Evolutionary conservation across 2,113 vertebrate species (phyloP).

Genomic region (Sigmodon hispidus): DNA sequence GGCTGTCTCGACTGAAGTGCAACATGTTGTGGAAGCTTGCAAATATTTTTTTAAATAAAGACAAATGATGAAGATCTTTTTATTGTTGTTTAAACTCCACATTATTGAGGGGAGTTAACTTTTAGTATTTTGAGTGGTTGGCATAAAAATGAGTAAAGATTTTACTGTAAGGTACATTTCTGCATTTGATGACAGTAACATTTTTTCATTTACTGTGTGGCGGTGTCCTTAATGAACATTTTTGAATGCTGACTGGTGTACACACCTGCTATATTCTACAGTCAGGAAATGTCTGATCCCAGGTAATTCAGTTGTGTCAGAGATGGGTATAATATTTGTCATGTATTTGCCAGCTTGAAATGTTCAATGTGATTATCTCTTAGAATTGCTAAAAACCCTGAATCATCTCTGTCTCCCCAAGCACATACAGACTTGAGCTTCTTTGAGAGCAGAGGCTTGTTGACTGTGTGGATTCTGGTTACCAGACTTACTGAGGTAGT

Average conservation of each 20-base stretch:
- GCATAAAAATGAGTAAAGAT: constrained; percentile 39
- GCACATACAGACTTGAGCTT: neutral
- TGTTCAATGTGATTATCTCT: neutral
- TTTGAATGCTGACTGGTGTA: neutral
- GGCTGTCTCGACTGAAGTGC: neutral
- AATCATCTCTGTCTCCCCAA: neutral
- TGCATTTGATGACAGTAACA: neutral
- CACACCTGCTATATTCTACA: neutral
- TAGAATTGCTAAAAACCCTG: constrained; percentile 22
- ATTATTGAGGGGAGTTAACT: neutral
- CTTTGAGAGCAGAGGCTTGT: neutral
- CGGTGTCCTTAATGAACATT: neutral
- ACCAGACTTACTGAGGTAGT: constrained; percentile 10
- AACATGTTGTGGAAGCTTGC: neutral
- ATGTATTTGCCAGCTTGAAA: constrained; percentile 14
- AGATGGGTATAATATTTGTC: neutral
- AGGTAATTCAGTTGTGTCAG: neutral
- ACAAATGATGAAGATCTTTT: neutral
- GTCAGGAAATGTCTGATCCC: constrained; percentile 16
- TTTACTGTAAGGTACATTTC: constrained; percentile 38
- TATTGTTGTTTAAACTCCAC: constrained; percentile 46
- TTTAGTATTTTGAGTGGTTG: neutral
- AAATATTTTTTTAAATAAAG: constrained; percentile 59
- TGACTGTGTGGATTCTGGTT: neutral
- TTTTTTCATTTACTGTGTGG: constrained; percentile 18